Evolutionary conservation across 2,888 invertebrate species (phyloP), one percentile per base, ranked within the genome.

Genomic region (Agriopis leucophaearia): DNA sequence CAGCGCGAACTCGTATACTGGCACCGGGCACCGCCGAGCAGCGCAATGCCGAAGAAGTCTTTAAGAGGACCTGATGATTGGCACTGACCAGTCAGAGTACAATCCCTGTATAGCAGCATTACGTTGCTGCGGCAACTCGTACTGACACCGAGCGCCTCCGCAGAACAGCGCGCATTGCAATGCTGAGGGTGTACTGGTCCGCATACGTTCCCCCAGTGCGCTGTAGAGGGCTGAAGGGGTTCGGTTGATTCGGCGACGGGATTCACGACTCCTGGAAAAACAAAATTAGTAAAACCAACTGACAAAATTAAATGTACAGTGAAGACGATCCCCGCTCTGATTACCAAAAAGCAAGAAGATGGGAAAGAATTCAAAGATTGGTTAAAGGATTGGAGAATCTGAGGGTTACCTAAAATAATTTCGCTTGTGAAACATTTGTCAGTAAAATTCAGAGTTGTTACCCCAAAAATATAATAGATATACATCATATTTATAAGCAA

Each of bases 21-120:
- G 91, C 98, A 98, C 69, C 96, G 94, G 45, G 95, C 91, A 0
- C 98, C 98, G 87, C 98, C 98, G 90, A 98, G 97, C 76, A 98
- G 94, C 45, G 96, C 66, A 96, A 92, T 9, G 95, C 95, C 1
- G 96, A 94, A 0, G 97, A 97, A 0, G 97, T 95, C 27, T 27
- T 27, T n/a, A n/a, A n/a, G n/a, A n/a, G n/a, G n/a, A n/a, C n/a
- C 5, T 27, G 27, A 27, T 27, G 27, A 27, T 27, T n/a, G 16
- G 3, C 16, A 50, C 94, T 94, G 86, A 97, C 98, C 98, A 98
- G 78, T 97, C 96, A 0, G 98, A 98, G 87, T 96, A 98, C 40
- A 98, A 90, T 51, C 97, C 97, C 75, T 96, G 95, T 71, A 98
- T 95, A 0, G 97, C 97, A 91, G 87, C 95, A 91, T 60, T 94